These are phyloP conservation scores for Alouatta palliata DNA, from an alignment of 2,113 vertebrate genomes.

Conservation along the genomic window DNA sequence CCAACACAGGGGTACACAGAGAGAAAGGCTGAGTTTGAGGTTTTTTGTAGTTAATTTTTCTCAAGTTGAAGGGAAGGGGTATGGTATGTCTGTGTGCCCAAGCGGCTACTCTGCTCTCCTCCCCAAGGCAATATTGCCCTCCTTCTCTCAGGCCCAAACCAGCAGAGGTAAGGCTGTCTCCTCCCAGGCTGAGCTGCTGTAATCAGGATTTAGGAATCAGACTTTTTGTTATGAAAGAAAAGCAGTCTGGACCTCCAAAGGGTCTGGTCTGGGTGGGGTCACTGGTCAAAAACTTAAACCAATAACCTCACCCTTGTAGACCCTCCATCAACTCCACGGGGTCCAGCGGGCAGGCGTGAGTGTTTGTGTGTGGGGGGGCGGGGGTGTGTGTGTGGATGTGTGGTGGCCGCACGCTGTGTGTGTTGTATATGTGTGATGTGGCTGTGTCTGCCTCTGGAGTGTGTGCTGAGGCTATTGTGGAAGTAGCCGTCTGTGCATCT, in stretches of 20 bases:
- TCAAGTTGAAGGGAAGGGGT: neutral
- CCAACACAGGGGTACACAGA: rapidly evolving
- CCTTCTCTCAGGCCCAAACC: neutral
- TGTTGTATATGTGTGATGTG: neutral
- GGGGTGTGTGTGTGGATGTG: no score
- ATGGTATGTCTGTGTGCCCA: neutral
- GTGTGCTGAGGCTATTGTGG: neutral
- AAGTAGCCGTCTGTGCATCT: neutral
- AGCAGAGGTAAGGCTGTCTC: neutral
- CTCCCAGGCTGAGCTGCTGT: neutral
- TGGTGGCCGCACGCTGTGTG: neutral
- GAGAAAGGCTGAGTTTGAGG: neutral
- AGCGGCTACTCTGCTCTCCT: rapidly evolving
- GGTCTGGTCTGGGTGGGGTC: neutral
- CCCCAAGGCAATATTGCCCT: neutral
- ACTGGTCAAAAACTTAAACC: neutral
- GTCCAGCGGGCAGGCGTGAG: neutral
- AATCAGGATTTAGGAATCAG: neutral
- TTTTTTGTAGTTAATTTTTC: neutral
- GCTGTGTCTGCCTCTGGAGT: neutral
- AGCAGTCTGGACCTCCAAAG: neutral
- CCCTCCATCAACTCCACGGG: rapidly evolving
- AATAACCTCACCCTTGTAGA: neutral
- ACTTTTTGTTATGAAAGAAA: neutral
- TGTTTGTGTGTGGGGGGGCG: neutral